Base-by-base conservation (phyloP, 2,113 vertebrate species). In the Plotosus lineatus region DNA sequence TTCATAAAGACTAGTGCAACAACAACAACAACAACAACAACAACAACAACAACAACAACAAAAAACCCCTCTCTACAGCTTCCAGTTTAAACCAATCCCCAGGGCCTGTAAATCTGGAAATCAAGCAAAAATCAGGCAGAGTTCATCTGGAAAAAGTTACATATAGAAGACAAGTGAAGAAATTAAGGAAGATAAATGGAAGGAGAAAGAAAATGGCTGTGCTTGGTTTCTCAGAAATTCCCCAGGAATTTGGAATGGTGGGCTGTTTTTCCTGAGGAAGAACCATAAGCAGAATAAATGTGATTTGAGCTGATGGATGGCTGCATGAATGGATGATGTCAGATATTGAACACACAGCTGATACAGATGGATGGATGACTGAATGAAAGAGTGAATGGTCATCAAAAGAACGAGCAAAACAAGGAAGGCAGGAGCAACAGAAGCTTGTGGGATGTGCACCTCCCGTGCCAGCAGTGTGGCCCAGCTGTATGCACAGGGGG, bases 401-500 rank as follows among this genome's bases (percentile, higher is more conserved):
- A 3, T 58, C 44, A 48, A 66, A 56, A 66, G 80, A 82, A 76
- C 46, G 63, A 76, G 80, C 50, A 76, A 75, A 82, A 82, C 26
- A 68, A 68, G 73, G 80, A 69, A 66, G 46, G 78, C 82, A 85
- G 79, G 83, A 15, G 83, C 75, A 61, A 77, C 66, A 58, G 65
- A 80, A 71, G 80, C 36, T 63, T 44, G 31, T 66, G 88, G 89
- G 89, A 87, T 87, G 89, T 84, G 83, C 89, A 78, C 89, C 81
- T 86, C 84, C 88, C 87, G 85, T 88, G 90, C 89, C 78, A 26
- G 88, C 86, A 91, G 89, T 90, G 90, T 90, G 88, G 89, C 89
- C 89, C 88, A 83, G 92, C 92, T 92, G 91, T 90, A 89, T 90
- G 90, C 88, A 87, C 83, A 87, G 77, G 88, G 90, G 90, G 86